Percentiles rank a stretch among this genome's conserved stretches.
Evolutionary conservation across 2,888 invertebrate genomes (phyloP).

Genomic region (Sphaeridia pumilis): DNA sequence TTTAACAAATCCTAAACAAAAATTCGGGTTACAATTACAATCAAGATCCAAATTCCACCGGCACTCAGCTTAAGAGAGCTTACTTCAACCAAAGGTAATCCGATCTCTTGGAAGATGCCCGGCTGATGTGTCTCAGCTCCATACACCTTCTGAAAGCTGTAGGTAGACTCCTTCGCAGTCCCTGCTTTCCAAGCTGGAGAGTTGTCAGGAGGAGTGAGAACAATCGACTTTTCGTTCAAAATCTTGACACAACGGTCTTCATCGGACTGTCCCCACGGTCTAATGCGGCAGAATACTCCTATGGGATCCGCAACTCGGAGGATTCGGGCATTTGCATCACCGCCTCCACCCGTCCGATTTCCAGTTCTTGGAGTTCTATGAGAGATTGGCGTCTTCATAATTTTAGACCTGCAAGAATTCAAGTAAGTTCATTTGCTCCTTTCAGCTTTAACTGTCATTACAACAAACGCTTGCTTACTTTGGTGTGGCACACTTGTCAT

Average conservation of each 20-base stretch:
- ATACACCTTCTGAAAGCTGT: slow-evolving; percentile 64
- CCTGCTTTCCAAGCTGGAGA: slow-evolving; percentile 44
- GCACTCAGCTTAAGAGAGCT: background rate
- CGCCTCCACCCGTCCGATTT: no score
- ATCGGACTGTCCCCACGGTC: slow-evolving; percentile 58
- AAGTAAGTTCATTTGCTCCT: no score
- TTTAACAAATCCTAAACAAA: slow-evolving; percentile 55
- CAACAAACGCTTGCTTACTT: no score
- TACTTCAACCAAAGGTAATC: slow-evolving; percentile 69
- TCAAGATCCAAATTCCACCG: slow-evolving; percentile 36
- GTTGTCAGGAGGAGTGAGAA: slow-evolving; percentile 40
- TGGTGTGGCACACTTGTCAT: no score
- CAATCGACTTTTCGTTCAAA: slow-evolving; percentile 38
- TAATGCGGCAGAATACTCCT: slow-evolving; percentile 75
- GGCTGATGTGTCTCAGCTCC: slow-evolving; percentile 65
- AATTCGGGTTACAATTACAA: no score
- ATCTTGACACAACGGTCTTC: slow-evolving; percentile 39
- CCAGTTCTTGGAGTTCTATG: no score
- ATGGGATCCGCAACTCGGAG: slow-evolving; percentile 51
- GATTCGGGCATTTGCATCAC: background rate
- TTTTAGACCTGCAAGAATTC: background rate
- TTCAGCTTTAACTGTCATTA: no score
- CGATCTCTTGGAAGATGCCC: slow-evolving; percentile 70
- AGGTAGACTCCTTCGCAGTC: slow-evolving; percentile 67
- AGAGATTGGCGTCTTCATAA: slow-evolving; percentile 1